These are phyloP conservation scores for Pentalonia nigronervosa DNA, from an alignment of 1,140 invertebrate species.

Conservation along the genomic window DNA sequence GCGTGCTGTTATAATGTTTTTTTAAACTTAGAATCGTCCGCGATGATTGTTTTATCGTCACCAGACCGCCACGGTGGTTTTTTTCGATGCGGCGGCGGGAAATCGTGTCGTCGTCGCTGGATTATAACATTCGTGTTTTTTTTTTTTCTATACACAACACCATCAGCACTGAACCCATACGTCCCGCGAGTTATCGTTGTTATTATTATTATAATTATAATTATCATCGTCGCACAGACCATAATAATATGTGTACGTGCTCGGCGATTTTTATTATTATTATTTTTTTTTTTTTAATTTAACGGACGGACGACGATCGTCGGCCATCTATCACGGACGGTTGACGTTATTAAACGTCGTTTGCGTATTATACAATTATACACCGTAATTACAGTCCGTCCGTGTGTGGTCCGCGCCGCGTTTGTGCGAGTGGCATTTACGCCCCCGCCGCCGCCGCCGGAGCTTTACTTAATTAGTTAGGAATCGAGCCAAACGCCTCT, in stretches of 20 bases:
- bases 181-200: not conserved
- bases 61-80: constrained; percentile 8
- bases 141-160: not conserved
- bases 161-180: not conserved
- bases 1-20: not conserved
- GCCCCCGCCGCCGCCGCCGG: constrained; percentile 20
- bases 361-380: constrained; percentile 18
- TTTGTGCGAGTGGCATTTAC: not conserved
- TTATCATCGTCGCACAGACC: not conserved
- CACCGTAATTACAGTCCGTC: not conserved
- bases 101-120: not conserved
- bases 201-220: not conserved
- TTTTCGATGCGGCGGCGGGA: not conserved
- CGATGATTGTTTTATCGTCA: constrained; percentile 26
- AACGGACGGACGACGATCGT: constrained; percentile 33
- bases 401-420: not conserved
- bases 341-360: constrained; percentile 56
- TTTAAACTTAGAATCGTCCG: not conserved
- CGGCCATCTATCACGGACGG: constrained; percentile 50
- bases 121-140: not conserved
- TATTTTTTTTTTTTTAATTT: constrained; percentile 46
- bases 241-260: too few species aligned
- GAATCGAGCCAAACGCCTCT: constrained; percentile 58
- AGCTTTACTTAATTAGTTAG: constrained; percentile 57
- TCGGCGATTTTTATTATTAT: not conserved